phyloP scores from a whole-genome alignment of 2,113 vertebrate genomes.

The Cervus canadensis region DNA sequence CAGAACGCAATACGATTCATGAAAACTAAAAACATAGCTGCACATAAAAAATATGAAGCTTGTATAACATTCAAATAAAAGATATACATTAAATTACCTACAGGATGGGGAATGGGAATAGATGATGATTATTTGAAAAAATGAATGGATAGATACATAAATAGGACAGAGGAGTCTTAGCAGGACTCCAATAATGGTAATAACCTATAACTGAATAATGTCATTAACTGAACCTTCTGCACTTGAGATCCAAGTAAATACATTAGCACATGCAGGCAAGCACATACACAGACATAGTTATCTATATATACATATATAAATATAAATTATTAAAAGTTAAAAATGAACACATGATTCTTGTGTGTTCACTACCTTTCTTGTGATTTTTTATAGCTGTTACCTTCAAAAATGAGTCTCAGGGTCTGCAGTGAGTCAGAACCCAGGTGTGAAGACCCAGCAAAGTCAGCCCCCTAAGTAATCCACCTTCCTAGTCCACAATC shows the following conservation, averaged over 20 bases:
- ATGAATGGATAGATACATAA: background rate
- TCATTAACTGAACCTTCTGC: background rate
- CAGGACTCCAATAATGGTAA: background rate
- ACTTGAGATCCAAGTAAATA: background rate
- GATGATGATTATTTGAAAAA: background rate
- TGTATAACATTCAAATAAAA: background rate
- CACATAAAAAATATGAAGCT: background rate
- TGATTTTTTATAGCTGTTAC: background rate
- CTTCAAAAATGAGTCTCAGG: constrained; percentile 15
- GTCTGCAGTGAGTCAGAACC: background rate
- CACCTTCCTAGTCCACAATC: background rate
- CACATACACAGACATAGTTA: background rate
- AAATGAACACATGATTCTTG: background rate
- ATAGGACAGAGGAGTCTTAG: background rate
- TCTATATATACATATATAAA: background rate
- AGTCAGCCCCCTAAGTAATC: background rate
- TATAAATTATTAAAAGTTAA: background rate
- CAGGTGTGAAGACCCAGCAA: background rate
- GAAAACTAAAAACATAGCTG: background rate
- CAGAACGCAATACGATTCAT: background rate
- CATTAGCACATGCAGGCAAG: background rate
- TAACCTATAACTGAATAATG: background rate
- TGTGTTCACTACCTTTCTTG: background rate
- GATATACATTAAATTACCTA: background rate
- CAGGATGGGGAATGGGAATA: background rate